Conservation (phyloP, 2,113 vertebrate genomes). For the Ageneiosus marmoratus region DNA sequence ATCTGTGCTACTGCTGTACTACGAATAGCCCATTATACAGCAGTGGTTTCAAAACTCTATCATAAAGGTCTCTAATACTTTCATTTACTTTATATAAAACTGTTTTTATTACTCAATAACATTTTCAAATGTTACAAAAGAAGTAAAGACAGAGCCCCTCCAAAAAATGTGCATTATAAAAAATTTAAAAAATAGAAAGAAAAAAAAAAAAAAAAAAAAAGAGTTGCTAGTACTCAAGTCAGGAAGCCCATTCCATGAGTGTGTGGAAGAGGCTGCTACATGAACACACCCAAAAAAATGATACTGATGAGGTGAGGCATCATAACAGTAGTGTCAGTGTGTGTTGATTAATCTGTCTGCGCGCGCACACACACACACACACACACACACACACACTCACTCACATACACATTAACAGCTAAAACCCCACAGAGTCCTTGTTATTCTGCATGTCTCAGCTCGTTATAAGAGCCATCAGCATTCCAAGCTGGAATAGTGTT, state of each 20-base stretch:
- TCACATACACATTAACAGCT: conserved; percentile 52
- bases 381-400: conserved; percentile 34
- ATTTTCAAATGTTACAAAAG: not conserved
- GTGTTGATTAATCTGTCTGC: conserved; percentile 52
- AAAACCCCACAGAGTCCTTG: conserved; percentile 62
- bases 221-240: no score
- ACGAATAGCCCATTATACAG: not conserved
- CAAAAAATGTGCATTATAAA: not conserved
- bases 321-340: conserved; percentile 29
- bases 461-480: conserved; percentile 61
- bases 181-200: no score
- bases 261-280: not conserved
- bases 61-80: no score
- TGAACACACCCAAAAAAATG: not conserved
- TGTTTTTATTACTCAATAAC: no score
- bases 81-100: not conserved
- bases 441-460: conserved; percentile 66
- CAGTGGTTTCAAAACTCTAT: not conserved
- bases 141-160: not conserved
- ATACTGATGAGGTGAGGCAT: conserved; percentile 35
- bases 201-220: no score
- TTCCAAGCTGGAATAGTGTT: conserved; percentile 60
- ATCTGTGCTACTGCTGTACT: not conserved
- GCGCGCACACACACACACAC: not conserved
- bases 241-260: not conserved